phyloP scores from a whole-genome alignment of 2,113 vertebrate genomes.

The Halcyon senegalensis region DNA sequence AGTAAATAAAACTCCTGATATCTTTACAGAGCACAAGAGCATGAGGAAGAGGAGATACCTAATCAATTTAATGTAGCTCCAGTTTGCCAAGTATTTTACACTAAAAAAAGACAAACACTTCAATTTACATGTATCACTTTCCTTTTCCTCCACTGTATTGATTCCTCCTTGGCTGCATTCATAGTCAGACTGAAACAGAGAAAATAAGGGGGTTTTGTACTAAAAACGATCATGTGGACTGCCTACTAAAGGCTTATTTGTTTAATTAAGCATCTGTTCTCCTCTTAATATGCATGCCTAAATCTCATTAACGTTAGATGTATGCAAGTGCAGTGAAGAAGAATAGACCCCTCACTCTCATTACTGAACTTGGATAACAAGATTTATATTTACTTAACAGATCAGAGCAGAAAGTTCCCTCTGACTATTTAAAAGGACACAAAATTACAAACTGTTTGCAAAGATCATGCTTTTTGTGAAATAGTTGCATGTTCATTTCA shows the following conservation, averaged over 20 bases:
- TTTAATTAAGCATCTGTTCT: conserved; percentile 80
- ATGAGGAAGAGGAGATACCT: background rate
- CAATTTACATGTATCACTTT: background rate
- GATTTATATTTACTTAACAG: conserved; percentile 80
- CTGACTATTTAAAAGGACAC: conserved; percentile 69
- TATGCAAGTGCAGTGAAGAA: conserved; percentile 68
- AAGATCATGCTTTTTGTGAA: conserved; percentile 66
- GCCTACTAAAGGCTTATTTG: conserved; percentile 74
- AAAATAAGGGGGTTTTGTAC: conserved; percentile 65
- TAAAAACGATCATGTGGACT: conserved; percentile 60
- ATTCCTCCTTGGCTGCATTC: conserved; percentile 51
- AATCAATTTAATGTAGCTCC: conserved; percentile 15
- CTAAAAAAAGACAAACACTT: background rate
- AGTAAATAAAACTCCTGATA: conserved; percentile 43
- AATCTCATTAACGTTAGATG: conserved; percentile 77
- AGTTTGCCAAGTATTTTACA: conserved; percentile 53
- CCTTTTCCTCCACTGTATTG: conserved; percentile 15
- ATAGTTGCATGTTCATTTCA: conserved; percentile 71
- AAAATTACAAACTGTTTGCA: conserved; percentile 61
- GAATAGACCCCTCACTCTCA: conserved; percentile 72
- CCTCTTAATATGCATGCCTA: conserved; percentile 70
- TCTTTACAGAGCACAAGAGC: conserved; percentile 5
- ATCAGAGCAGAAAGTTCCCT: conserved; percentile 70
- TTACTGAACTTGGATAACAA: conserved; percentile 76
- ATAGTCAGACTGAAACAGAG: conserved; percentile 41